Conservation (phyloP, 2,888 invertebrate species). For the Pachliopta kotzebuea region DNA sequence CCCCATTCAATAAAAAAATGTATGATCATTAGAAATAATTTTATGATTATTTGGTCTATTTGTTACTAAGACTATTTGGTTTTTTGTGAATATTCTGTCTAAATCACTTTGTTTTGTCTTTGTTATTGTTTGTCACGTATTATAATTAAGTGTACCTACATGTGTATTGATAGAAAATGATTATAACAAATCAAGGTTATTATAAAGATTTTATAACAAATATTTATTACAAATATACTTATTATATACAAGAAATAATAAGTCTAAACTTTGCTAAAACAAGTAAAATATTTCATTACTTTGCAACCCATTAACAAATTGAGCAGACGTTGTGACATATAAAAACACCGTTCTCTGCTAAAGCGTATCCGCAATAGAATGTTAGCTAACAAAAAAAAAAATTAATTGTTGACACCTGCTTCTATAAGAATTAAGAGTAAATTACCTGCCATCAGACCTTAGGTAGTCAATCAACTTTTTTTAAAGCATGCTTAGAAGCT, state of each 20-base stretch:
- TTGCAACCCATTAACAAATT: neutral
- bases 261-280: too few relatives aligned
- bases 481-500: constrained; percentile 1
- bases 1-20: too few relatives aligned
- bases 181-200: too few relatives aligned
- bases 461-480: constrained; percentile 13
- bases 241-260: constrained; percentile 15
- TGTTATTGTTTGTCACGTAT: too few relatives aligned
- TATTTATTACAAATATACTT: neutral
- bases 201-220: too few relatives aligned
- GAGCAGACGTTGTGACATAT: neutral
- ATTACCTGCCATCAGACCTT: neutral
- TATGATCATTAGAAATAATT: too few relatives aligned
- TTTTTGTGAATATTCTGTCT: too few relatives aligned
- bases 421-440: constrained; percentile 4
- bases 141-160: too few relatives aligned
- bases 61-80: too few relatives aligned
- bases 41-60: too few relatives aligned
- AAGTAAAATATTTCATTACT: neutral
- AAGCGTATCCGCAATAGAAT: neutral
- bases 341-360: neutral
- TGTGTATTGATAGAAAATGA: too few relatives aligned
- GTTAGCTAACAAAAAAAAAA: constrained; percentile 28
- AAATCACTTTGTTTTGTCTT: too few relatives aligned
- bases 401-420: constrained; percentile 30